Evolutionary conservation across 2,113 vertebrate genomes (phyloP), one percentile per base, ranked within the genome.

Genomic region (Ahaetulla prasina): DNA sequence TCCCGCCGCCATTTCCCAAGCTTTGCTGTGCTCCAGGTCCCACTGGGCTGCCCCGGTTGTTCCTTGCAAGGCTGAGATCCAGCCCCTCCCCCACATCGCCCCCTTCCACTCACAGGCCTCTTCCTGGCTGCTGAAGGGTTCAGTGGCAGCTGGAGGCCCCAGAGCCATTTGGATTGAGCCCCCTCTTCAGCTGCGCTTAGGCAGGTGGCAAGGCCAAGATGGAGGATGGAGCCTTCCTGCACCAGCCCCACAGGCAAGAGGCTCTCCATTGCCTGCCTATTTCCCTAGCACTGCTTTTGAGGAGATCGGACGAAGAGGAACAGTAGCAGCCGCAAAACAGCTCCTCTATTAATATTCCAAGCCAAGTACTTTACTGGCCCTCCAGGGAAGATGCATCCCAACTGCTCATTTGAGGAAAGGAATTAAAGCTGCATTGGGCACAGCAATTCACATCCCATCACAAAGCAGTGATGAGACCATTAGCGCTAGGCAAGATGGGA

Each of bases 211-310:
- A 95, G 95, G 91, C 93, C 35, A 94, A 92, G 92, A 88, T 87
- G 3, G 0, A 86, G 95, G 68, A 43, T 47, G 80, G 90, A n/a
- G 95, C 94, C 93, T 94, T 35, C 39, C 1, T 20, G 20, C 20
- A 0, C 4, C 93, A 93, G 45, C 53, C 84, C 47, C 18, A 30
- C 90, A 6, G n/a, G 23, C 8, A 1, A 93, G 95, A 95, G 95
- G 97, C 96, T 95, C 92, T 95, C 96, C 49, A 50, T 95, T 96
- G 95, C 96, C 97, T 97, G 96, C 1, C 96, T 96, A 90, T 96
- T 88, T 88, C 89, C 93, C 89, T 30, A n/a, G 35, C 95, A 93
- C 95, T 95, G 96, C 89, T 94, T 92, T 92, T 94, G 95, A 94
- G 94, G 94, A 93, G 92, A 95, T 94, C n/a, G 94, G 92, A 89